Evolutionary conservation across 2,888 invertebrate species (phyloP).

Genomic region (Ennomos fuscantarius): DNA sequence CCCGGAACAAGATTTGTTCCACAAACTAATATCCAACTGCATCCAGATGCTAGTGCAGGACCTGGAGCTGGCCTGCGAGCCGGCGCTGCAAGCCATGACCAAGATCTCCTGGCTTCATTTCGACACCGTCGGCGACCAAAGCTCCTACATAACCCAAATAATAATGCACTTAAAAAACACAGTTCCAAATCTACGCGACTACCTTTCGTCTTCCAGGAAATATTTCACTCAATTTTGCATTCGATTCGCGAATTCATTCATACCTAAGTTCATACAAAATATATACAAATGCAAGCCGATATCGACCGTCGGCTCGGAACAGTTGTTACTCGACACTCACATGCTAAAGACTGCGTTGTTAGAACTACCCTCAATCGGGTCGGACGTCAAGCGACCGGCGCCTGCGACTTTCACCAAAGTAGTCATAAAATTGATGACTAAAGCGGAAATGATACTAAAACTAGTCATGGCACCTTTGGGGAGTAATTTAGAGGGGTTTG

Average conservation of each 20-base stretch:
- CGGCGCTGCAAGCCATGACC: slow-evolving; percentile 95
- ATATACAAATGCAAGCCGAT: slow-evolving; percentile 96
- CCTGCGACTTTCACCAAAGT: slow-evolving; percentile 94
- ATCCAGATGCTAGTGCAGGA: slow-evolving; percentile 96
- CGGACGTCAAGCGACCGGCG: slow-evolving; percentile 94
- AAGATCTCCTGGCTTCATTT: slow-evolving; percentile 97
- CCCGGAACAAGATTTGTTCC: slow-evolving; percentile 94
- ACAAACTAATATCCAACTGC: slow-evolving; percentile 91
- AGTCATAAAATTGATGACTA: slow-evolving; percentile 96
- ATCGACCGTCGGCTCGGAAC: slow-evolving; percentile 96
- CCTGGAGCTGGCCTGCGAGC: slow-evolving; percentile 96
- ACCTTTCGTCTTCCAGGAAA: slow-evolving; percentile 95
- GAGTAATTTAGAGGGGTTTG: slow-evolving; percentile 88
- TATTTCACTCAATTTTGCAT: slow-evolving; percentile 99
- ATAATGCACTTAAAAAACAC: slow-evolving; percentile 93
- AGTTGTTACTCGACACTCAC: slow-evolving; percentile 96
- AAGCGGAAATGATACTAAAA: slow-evolving; percentile 99
- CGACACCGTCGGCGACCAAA: slow-evolving; percentile 98
- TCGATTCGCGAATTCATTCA: slow-evolving; percentile 97
- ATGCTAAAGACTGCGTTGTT: slow-evolving; percentile 96
- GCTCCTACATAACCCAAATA: slow-evolving; percentile 96
- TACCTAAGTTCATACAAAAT: slow-evolving; percentile 96
- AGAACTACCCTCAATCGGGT: slow-evolving; percentile 97
- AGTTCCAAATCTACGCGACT: slow-evolving; percentile 95
- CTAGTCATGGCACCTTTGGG: slow-evolving; percentile 98